phyloP scores from a whole-genome alignment of 2,888 invertebrate genomes.

The Leucoma salicis region DNA sequence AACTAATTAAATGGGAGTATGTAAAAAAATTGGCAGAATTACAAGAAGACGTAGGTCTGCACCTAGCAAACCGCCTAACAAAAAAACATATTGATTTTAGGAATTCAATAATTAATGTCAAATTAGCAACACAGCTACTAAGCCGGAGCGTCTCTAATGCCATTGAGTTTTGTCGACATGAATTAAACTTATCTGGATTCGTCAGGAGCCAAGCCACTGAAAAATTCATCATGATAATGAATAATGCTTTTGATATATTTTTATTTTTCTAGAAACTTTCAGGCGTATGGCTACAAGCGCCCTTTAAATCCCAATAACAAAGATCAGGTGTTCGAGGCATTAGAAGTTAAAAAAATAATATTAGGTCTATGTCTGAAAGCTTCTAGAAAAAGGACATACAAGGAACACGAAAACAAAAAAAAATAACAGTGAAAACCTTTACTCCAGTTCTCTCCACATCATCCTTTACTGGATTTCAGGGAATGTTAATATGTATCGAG shows the following conservation, averaged over 20 bases:
- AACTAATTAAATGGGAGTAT: constrained; percentile 8
- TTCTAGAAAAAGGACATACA: constrained; percentile 11
- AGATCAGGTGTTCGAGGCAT: constrained; percentile 5
- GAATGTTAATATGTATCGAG: constrained; percentile 12
- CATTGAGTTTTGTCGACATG: constrained; percentile 14
- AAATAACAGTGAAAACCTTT: constrained; percentile 9
- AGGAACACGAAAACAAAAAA: constrained; percentile 1
- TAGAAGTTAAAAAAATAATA: constrained; percentile 12
- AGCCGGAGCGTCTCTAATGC: constrained; percentile 12
- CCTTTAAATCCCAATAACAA: constrained; percentile 1
- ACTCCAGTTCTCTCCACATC: constrained; percentile 11
- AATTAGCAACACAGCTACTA: constrained; percentile 18
- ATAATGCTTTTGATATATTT: constrained; percentile 18
- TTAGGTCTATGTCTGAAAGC: constrained; percentile 10
- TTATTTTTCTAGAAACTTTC: constrained; percentile 12
- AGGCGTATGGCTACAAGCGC: background rate
- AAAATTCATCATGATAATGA: constrained; percentile 14
- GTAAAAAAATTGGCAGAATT: constrained; percentile 8
- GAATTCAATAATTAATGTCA: constrained; percentile 23
- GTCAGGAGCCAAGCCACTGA: constrained; percentile 10
- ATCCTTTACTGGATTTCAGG: constrained; percentile 12
- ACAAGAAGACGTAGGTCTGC: constrained; percentile 11
- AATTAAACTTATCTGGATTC: constrained; percentile 8
- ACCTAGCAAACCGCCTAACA: constrained; percentile 15
- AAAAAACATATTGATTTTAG: constrained; percentile 15